Evolutionary conservation across 2,797 vertebrate genomes (phyloP).

Genomic region (Phrynocephalus vlangalii): DNA sequence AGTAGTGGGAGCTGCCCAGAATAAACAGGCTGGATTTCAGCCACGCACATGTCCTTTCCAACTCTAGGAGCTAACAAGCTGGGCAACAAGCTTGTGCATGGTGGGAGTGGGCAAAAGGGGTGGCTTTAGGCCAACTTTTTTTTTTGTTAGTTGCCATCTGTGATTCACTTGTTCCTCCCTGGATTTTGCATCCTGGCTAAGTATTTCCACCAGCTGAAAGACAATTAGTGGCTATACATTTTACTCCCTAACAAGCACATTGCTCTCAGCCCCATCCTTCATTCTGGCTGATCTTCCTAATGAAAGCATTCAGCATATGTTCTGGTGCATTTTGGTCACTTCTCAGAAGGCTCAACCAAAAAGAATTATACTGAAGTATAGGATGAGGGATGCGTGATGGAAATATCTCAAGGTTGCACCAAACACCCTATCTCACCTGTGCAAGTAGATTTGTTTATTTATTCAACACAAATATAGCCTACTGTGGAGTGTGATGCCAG

Average conservation of each 20-base stretch:
- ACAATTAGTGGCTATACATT: background rate
- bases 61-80: slow-evolving; percentile 10
- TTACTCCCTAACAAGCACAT: background rate
- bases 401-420: too few species aligned
- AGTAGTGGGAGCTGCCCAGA: background rate
- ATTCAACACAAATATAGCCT: background rate
- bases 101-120: background rate
- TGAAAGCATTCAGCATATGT: background rate
- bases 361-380: background rate
- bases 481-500: background rate
- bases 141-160: slow-evolving; percentile 30
- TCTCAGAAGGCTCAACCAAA: background rate
- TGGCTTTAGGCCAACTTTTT: background rate
- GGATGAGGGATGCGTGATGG: too few species aligned
- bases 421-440: background rate
- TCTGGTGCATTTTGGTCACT: background rate
- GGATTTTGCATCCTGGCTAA: background rate
- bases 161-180: background rate
- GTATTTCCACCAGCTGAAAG: background rate
- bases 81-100: slow-evolving; percentile 5
- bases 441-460: too few species aligned
- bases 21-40: slow-evolving; percentile 15
- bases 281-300: background rate
- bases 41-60: background rate
- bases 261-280: background rate